Conservation (phyloP, 2,113 vertebrate species). For the Onychostoma macrolepis region DNA sequence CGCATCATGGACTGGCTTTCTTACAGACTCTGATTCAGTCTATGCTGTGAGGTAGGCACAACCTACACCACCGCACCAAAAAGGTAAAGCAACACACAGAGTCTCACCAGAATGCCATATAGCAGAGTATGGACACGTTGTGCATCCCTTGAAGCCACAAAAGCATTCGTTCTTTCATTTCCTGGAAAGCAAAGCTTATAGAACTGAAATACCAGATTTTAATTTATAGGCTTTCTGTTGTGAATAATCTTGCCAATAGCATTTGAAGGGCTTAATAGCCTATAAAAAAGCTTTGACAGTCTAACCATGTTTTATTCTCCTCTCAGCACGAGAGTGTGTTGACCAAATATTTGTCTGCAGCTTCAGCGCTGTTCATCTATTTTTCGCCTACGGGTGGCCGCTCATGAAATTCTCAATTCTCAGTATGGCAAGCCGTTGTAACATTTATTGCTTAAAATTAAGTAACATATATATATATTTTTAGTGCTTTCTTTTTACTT, state of each 20-base stretch:
- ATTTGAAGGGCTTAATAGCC: constrained; percentile 7
- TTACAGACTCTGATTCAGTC: constrained; percentile 72
- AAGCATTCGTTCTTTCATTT: constrained; percentile 29
- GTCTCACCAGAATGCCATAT: not conserved
- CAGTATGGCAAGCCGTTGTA: not conserved
- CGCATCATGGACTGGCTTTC: constrained; percentile 67
- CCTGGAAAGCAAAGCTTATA: constrained; percentile 52
- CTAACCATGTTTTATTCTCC: constrained; percentile 31
- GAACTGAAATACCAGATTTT: constrained; percentile 9
- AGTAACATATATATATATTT: not conserved
- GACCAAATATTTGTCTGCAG: constrained; percentile 48
- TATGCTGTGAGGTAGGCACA: constrained; percentile 1
- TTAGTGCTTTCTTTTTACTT: not conserved
- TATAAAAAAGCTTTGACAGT: constrained; percentile 23
- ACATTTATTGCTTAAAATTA: not conserved
- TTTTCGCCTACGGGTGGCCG: constrained; percentile 28
- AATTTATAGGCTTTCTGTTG: constrained; percentile 3
- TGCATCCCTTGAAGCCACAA: constrained; percentile 7
- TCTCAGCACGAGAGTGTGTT: constrained; percentile 36
- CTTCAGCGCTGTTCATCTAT: constrained; percentile 29
- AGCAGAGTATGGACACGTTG: not conserved
- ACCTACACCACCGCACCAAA: constrained; percentile 7
- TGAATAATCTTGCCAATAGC: not conserved
- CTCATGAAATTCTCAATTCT: constrained; percentile 40
- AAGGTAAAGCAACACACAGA: constrained; percentile 4